A percentile compares a stretch with the other conserved stretches of the same genome.
Evolutionary conservation across 2,888 invertebrate genomes (phyloP).

Genomic region (Pelosia muscerda): DNA sequence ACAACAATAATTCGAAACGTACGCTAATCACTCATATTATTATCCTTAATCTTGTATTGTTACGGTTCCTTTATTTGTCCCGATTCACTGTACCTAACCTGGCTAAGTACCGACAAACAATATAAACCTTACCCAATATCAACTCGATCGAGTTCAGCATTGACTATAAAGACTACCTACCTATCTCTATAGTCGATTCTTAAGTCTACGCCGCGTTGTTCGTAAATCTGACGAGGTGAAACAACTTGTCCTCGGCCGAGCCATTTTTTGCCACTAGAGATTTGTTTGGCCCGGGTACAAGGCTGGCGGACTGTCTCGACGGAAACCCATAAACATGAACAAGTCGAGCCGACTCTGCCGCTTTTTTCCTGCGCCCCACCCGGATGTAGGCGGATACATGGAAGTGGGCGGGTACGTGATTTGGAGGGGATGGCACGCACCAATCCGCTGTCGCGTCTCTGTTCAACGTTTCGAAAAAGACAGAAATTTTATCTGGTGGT

Average conservation of each 20-base stretch:
- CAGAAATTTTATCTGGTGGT: conserved; percentile 67
- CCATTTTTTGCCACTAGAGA: conserved; percentile 85
- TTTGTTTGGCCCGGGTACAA: conserved; percentile 82
- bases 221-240: conserved; percentile 84
- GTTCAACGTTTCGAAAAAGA: conserved; percentile 72
- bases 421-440: conserved; percentile 69
- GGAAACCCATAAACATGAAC: conserved; percentile 86
- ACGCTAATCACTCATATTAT: conserved; percentile 14
- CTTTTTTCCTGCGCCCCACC: conserved; percentile 80
- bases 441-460: conserved; percentile 63
- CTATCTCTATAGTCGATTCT: conserved; percentile 63
- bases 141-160: conserved; percentile 43
- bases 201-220: conserved; percentile 66
- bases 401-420: conserved; percentile 57
- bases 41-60: conserved; percentile 10
- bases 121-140: conserved; percentile 42
- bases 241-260: conserved; percentile 83
- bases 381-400: conserved; percentile 66
- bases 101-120: conserved; percentile 24
- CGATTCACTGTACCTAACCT: conserved; percentile 19
- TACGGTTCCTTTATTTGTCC: conserved; percentile 23
- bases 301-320: conserved; percentile 82
- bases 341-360: conserved; percentile 79
- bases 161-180: background rate
- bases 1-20: background rate